Conservation (phyloP, 2,113 vertebrate species). For the Callorhinus ursinus region DNA sequence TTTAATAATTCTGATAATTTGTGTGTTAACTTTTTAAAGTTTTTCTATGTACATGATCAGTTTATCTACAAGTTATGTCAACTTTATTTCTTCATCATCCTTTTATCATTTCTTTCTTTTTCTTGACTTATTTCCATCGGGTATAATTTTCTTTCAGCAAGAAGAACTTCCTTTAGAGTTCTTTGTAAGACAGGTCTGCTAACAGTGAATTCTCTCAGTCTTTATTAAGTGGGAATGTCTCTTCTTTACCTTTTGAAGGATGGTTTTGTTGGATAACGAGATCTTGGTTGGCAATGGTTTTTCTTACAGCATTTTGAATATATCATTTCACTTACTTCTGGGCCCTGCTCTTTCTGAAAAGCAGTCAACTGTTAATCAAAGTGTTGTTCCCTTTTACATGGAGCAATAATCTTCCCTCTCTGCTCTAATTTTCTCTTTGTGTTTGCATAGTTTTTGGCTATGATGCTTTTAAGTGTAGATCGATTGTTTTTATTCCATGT, state of each 20-base stretch:
- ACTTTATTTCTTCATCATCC: not conserved
- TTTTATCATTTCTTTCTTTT: not conserved
- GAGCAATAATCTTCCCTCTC: not conserved
- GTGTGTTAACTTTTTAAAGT: not conserved
- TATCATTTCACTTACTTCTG: not conserved
- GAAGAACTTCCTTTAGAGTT: not conserved
- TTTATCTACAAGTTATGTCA: not conserved
- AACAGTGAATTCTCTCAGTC: not conserved
- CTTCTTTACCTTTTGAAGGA: not conserved
- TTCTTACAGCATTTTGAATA: not conserved
- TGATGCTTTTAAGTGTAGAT: not conserved
- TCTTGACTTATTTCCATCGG: not conserved
- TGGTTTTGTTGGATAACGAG: not conserved
- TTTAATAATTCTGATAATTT: not conserved
- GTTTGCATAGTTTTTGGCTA: not conserved
- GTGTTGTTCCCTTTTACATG: not conserved
- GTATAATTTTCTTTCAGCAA: not conserved
- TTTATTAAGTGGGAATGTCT: not conserved
- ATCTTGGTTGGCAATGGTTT: not conserved
- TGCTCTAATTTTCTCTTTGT: not conserved
- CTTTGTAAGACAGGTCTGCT: not conserved
- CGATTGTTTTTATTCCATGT: not conserved
- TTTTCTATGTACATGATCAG: not conserved
- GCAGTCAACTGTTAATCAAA: not conserved
- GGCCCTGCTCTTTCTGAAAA: not conserved